These are phyloP conservation scores for Psylliodes chrysocephalus DNA, from an alignment of 2,888 invertebrate species.

Conservation along the genomic window DNA sequence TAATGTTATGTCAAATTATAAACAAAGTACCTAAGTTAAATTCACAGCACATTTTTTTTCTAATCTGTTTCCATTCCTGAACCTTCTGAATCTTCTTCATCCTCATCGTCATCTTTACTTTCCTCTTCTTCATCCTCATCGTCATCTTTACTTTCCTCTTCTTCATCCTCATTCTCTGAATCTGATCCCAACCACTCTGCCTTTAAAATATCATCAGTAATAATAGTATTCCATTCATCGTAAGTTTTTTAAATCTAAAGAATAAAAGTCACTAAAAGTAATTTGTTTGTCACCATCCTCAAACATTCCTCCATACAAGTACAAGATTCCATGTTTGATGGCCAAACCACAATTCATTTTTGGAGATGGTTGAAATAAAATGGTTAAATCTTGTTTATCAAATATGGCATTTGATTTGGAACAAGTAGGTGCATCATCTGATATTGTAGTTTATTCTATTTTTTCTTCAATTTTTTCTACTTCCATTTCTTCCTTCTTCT, in stretches of 20 bases:
- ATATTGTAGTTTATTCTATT: conserved; percentile 63
- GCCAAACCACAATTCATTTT: conserved; percentile 86
- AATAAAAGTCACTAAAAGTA: conserved; percentile 82
- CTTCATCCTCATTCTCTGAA: conserved; percentile 65
- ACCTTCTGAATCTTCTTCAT: conserved; percentile 47
- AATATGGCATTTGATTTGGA: conserved; percentile 21
- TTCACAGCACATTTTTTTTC: neutral
- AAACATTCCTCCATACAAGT: conserved; percentile 85
- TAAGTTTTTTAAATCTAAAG: conserved; percentile 83
- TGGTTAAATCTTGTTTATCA: conserved; percentile 29
- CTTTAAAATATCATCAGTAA: conserved; percentile 72
- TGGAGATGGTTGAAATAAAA: conserved; percentile 69
- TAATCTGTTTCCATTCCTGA: conserved; percentile 37
- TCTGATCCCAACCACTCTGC: conserved; percentile 85
- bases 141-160: conserved; percentile 40
- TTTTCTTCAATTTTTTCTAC: conserved; percentile 59
- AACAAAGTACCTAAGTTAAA: no score
- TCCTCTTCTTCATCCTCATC: conserved; percentile 44
- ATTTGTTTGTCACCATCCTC: conserved; percentile 86
- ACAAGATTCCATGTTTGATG: conserved; percentile 79
- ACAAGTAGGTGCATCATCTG: conserved; percentile 69
- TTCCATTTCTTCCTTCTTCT: conserved; percentile 52
- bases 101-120: conserved; percentile 42
- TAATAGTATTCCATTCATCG: conserved; percentile 86
- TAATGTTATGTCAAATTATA: no score